Conservation (phyloP, 2,113 vertebrate species). For the Cebidichthys violaceus region DNA sequence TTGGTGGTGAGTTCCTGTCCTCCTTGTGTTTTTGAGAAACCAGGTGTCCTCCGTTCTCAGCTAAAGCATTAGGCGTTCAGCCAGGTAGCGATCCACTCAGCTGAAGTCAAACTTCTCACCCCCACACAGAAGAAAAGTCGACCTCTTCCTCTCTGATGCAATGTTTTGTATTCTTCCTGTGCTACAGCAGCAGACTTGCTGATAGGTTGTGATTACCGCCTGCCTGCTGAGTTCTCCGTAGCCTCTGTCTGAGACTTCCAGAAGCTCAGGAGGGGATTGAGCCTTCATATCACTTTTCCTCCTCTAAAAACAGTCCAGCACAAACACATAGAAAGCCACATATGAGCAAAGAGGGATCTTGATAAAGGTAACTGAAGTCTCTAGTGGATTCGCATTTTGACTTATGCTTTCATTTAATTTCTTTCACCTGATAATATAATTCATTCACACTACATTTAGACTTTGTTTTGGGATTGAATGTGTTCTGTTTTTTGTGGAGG, state of each 20-base stretch:
- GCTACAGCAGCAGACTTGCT: conserved; percentile 44
- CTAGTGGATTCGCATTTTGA: not conserved
- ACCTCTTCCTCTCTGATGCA: conserved; percentile 47
- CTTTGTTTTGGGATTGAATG: not conserved
- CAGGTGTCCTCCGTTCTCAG: not conserved
- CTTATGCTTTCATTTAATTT: not conserved
- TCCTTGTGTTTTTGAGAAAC: not conserved
- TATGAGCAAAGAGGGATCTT: not conserved
- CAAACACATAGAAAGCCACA: too few relatives aligned
- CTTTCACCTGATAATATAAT: not conserved
- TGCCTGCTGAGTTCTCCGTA: conserved; percentile 46
- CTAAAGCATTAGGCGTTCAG: not conserved
- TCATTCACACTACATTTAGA: not conserved
- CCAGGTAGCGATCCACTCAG: not conserved
- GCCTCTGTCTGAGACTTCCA: conserved; percentile 39
- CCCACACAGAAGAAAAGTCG: conserved; percentile 27
- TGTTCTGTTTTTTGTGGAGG: not conserved
- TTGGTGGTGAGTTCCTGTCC: not conserved
- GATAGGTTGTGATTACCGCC: conserved; percentile 58
- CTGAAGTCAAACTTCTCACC: conserved; percentile 46
- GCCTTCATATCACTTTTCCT: conserved; percentile 18
- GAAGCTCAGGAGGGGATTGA: conserved; percentile 44
- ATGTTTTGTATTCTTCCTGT: conserved; percentile 61
- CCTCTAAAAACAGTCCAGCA: not conserved
- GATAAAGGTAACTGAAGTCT: not conserved